Conservation (phyloP, 1,140 invertebrate genomes). For the Anoplolepis gracilipes region DNA sequence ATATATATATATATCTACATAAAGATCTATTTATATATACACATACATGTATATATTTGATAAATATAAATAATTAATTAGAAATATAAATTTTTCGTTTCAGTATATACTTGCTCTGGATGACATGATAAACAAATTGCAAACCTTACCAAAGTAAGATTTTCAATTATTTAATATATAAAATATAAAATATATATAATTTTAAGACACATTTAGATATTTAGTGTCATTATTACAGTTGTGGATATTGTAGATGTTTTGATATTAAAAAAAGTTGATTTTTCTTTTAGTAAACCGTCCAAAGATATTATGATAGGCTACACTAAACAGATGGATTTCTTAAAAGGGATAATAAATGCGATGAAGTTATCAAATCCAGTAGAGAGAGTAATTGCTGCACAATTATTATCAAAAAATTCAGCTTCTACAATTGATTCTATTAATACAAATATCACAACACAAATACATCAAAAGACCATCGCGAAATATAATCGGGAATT, state of each 20-base stretch:
- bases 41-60: not conserved
- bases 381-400: conserved; percentile 87
- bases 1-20: not conserved
- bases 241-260: not conserved
- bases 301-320: conserved; percentile 89
- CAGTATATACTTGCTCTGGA: conserved; percentile 89
- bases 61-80: too few species aligned
- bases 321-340: conserved; percentile 88
- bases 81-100: conserved; percentile 68
- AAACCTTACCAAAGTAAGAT: conserved; percentile 87
- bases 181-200: conserved; percentile 45
- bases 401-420: conserved; percentile 80
- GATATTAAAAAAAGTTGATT: conserved; percentile 26
- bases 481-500: conserved; percentile 91
- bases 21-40: not conserved
- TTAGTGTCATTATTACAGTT: not conserved
- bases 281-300: conserved; percentile 87
- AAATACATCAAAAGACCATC: conserved; percentile 92
- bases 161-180: conserved; percentile 9
- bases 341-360: conserved; percentile 90
- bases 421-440: conserved; percentile 67
- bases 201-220: not conserved
- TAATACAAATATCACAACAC: conserved; percentile 86
- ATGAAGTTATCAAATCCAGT: conserved; percentile 88
- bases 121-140: conserved; percentile 89